These are phyloP conservation scores for Sylvicola cinctus DNA, from an alignment of 2,888 invertebrate genomes.

Conservation along the genomic window DNA sequence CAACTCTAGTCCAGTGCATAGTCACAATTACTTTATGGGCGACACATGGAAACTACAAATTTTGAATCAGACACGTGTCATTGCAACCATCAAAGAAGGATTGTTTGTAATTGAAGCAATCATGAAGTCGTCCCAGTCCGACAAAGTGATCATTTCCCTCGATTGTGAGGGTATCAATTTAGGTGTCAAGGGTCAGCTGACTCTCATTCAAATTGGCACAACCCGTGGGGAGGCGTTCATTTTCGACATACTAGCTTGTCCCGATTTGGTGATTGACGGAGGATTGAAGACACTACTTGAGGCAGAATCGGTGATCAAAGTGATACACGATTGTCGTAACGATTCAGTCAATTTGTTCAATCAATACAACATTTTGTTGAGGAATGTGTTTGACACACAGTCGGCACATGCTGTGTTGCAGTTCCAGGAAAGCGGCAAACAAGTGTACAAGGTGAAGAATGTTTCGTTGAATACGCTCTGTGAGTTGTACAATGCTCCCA, in stretches of 20 bases:
- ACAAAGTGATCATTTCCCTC: conserved; percentile 51
- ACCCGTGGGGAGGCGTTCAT: conserved; percentile 65
- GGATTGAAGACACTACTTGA: conserved; percentile 65
- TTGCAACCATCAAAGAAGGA: conserved; percentile 60
- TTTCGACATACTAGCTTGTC: conserved; percentile 72
- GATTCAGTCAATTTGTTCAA: conserved; percentile 72
- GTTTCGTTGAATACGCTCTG: conserved; percentile 81
- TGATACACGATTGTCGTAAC: conserved; percentile 82
- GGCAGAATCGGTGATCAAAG: conserved; percentile 62
- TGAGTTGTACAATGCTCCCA: conserved; percentile 68
- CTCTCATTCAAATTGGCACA: conserved; percentile 69
- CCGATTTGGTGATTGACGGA: conserved; percentile 52
- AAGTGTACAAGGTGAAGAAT: conserved; percentile 87
- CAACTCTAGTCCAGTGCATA: conserved; percentile 24
- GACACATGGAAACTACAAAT: conserved; percentile 67
- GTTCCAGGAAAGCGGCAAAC: conserved; percentile 71
- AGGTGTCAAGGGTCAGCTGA: conserved; percentile 71
- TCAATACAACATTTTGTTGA: conserved; percentile 66
- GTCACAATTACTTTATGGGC: conserved; percentile 28
- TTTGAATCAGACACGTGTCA: conserved; percentile 60
- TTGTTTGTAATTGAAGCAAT: conserved; percentile 54
- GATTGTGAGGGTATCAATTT: conserved; percentile 89
- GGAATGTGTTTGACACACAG: conserved; percentile 75
- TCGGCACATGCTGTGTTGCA: conserved; percentile 83
- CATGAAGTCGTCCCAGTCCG: conserved; percentile 30